phyloP scores from a whole-genome alignment of 2,888 invertebrate genomes.

The Auanema sp. region DNA sequence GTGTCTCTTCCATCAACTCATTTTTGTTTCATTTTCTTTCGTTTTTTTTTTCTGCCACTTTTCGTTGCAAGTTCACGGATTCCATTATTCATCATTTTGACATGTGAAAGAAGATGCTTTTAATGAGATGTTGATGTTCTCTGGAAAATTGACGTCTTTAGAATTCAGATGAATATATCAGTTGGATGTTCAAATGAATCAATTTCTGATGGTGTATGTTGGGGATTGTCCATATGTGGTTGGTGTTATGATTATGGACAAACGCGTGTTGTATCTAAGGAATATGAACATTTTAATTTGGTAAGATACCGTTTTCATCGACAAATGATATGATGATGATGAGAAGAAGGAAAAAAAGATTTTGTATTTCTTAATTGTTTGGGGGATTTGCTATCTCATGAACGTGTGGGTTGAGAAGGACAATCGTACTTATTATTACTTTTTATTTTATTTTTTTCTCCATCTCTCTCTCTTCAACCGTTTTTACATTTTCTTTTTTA shows the following conservation, averaged over 20 bases:
- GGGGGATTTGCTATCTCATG: too few species aligned
- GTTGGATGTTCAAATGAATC: conserved; percentile 28
- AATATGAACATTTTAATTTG: conserved; percentile 55
- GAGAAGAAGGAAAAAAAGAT: too few species aligned
- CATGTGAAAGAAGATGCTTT: neutral
- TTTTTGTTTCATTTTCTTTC: conserved; percentile 5
- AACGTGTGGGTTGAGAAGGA: too few species aligned
- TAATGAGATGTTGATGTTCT: neutral
- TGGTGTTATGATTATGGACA: conserved; percentile 54
- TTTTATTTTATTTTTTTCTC: too few species aligned
- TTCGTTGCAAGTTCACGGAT: neutral
- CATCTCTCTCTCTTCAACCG: too few species aligned
- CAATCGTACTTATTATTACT: too few species aligned
- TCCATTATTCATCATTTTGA: neutral
- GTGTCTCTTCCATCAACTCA: conserved; percentile 4
- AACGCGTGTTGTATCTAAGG: conserved; percentile 33
- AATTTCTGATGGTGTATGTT: conserved; percentile 37
- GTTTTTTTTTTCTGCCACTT: neutral
- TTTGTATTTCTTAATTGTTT: too few species aligned
- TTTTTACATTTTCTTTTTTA: too few species aligned
- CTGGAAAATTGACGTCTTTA: neutral
- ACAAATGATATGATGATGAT: too few species aligned
- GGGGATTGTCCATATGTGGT: conserved; percentile 52
- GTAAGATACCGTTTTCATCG: conserved; percentile 22
- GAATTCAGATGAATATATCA: conserved; percentile 14